Conservation (phyloP, 2,797 vertebrate species). For the Sebastes itinus region DNA sequence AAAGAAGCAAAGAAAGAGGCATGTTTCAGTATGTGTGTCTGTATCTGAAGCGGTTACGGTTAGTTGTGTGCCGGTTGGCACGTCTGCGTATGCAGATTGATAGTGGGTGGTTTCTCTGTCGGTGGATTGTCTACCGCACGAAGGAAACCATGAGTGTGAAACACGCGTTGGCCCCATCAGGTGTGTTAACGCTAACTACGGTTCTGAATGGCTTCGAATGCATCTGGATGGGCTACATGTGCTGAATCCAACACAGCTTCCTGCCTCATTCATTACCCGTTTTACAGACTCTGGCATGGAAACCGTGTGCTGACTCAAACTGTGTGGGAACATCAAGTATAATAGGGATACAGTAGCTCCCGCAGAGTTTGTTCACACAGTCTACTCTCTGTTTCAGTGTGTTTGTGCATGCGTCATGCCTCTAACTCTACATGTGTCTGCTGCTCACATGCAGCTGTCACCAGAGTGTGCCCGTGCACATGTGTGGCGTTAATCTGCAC, state of each 20-base stretch:
- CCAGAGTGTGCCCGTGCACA: neutral
- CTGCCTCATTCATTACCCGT: conserved; percentile 69
- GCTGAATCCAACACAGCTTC: conserved; percentile 58
- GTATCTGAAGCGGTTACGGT: neutral
- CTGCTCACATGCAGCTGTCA: conserved; percentile 13
- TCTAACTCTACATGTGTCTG: conserved; percentile 30
- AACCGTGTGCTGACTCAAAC: conserved; percentile 51
- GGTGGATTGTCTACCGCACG: neutral
- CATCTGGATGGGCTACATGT: conserved; percentile 42
- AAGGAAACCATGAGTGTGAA: conserved; percentile 8
- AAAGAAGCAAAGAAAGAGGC: neutral
- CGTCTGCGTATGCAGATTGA: conserved; percentile 3
- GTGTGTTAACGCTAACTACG: conserved; percentile 39
- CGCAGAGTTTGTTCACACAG: conserved; percentile 48
- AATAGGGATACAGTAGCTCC: conserved; percentile 55
- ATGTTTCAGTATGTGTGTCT: neutral
- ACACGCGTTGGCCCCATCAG: neutral
- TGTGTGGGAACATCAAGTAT: conserved; percentile 57
- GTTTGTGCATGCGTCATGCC: conserved; percentile 27
- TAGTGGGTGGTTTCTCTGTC: neutral
- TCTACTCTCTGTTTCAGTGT: conserved; percentile 31
- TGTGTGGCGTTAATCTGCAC: neutral
- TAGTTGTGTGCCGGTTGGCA: neutral
- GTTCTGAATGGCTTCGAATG: conserved; percentile 43
- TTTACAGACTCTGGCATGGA: conserved; percentile 71